Evolutionary conservation across 1,140 invertebrate species (phyloP).

Genomic region (Myzus persicae): DNA sequence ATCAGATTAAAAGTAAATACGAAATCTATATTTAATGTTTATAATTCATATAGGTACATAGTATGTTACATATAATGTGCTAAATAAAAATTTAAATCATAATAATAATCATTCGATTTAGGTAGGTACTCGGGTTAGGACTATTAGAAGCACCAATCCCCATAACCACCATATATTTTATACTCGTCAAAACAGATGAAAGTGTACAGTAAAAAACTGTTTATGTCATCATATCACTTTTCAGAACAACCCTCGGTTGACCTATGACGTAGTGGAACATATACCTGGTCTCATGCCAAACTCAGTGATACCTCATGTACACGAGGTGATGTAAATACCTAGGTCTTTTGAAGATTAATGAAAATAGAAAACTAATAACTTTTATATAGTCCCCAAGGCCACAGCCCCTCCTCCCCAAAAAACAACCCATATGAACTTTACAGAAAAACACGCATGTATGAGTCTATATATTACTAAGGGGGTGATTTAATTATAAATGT

Average conservation of each 20-base stretch:
- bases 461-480: not conserved
- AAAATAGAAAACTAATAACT: not conserved
- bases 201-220: not conserved
- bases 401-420: not conserved
- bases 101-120: not conserved
- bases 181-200: too few relatives aligned
- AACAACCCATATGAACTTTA: not conserved
- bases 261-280: too few relatives aligned
- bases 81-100: not conserved
- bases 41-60: not conserved
- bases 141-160: not conserved
- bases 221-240: not conserved
- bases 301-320: too few relatives aligned
- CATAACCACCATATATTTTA: not conserved
- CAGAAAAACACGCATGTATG: not conserved
- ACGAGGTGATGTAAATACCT: too few relatives aligned
- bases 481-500: not conserved
- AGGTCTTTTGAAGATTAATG: too few relatives aligned
- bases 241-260: too few relatives aligned
- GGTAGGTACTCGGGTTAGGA: not conserved
- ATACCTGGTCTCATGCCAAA: not conserved
- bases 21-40: not conserved
- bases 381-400: not conserved
- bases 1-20: too few relatives aligned
- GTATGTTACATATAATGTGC: not conserved